phyloP scores from a whole-genome alignment of 2,797 vertebrate genomes.

The Pipistrellus nathusii region DNA sequence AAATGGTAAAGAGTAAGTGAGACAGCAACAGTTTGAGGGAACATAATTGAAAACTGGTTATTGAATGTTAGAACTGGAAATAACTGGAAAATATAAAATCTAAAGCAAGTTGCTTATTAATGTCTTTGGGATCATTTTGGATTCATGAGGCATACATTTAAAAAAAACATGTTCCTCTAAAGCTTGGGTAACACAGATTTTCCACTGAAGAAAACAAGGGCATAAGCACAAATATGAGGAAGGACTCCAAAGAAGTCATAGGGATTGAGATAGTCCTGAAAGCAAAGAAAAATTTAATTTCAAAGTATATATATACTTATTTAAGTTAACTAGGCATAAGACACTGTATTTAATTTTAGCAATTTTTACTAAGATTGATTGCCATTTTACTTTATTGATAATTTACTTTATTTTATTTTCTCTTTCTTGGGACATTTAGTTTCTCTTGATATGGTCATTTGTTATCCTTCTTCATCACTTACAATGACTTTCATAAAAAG shows the following conservation, averaged over 20 bases:
- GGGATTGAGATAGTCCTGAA: conserved; percentile 24
- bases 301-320: conserved; percentile 23
- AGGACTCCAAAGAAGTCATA: conserved; percentile 42
- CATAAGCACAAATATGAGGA: conserved; percentile 21
- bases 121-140: conserved; percentile 7
- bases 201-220: conserved; percentile 10
- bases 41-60: neutral
- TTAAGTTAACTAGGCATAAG: neutral
- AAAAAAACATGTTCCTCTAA: neutral
- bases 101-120: neutral
- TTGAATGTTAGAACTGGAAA: conserved; percentile 14
- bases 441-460: neutral
- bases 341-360: neutral
- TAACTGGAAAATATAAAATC: conserved; percentile 17
- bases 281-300: conserved; percentile 56
- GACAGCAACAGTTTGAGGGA: neutral
- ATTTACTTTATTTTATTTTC: neutral
- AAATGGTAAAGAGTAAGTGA: neutral
- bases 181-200: neutral
- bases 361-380: conserved; percentile 1
- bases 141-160: neutral
- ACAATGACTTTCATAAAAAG: neutral
- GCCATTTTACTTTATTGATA: neutral
- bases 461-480: neutral
- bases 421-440: neutral